Base-by-base conservation (phyloP, 1,140 invertebrate species). In the Calosoma granatense region DNA sequence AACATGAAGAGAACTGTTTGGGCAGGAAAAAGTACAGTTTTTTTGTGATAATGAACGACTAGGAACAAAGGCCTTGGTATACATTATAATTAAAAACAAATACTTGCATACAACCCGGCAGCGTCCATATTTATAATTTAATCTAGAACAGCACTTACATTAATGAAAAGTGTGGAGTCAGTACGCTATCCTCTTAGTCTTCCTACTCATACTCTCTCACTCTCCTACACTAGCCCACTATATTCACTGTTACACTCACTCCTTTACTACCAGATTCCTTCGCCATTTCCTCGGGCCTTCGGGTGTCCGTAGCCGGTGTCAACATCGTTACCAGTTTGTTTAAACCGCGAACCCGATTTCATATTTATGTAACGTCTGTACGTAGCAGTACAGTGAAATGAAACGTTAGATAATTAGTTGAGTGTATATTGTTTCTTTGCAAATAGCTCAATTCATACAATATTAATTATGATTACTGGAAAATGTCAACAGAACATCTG, bases 71-170 rank as follows among this genome's bases (percentile, higher is more conserved):
- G 14, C 14, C 14, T 14, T 30, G 26, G 41, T 47, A 47, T 47
- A 47, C 41, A 17, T 47, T 47, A 47, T 47, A 47, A 17, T 47
- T 47, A 17, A 47, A 17, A 47, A 47, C 41, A 47, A 47, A 47
- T 47, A 30, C 26, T 30, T 30, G 26, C 26, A 30, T 30, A 47
- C 41, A 6, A 17, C 3, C 41, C 9, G 17, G 15, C 17, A 17
- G 41, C 14, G 26, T 47, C 41, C 41, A 47, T 47, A 47, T 47
- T 47, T 17, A 47, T 47, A 47, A 47, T 47, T 47, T 47, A 47
- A 47, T 47, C 41, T 47, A 47, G 17, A 47, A 17, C 41, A 47
- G 41, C 41, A 47, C 41, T 47, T 47, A 47, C 9, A 47, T 47
- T 47, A 47, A 47, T 47, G 41, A 47, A 47, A 47, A 47, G 26